Evolutionary conservation across 2,113 vertebrate genomes (phyloP).

Genomic region (Rousettus leschenaultii): DNA sequence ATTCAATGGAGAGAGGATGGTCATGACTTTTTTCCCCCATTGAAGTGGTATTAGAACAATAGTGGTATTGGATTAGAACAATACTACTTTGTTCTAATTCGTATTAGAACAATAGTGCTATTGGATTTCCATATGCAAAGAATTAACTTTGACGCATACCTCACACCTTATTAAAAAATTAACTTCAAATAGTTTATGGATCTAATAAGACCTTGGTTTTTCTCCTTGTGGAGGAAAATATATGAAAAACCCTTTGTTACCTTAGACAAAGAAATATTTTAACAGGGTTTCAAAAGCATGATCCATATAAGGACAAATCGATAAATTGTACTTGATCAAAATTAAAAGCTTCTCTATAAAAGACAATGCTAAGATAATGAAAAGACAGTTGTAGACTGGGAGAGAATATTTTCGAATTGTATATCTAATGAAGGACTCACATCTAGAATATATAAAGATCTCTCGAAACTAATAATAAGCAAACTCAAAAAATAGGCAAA

Average conservation of each 20-base stretch:
- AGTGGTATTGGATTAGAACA: too few species aligned
- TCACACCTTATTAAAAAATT: background rate
- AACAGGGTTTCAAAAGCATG: background rate
- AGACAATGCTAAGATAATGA: background rate
- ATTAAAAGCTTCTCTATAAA: background rate
- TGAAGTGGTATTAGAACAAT: background rate
- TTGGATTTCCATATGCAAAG: background rate
- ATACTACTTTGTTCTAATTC: too few species aligned
- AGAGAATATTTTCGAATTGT: background rate
- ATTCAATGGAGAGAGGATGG: background rate
- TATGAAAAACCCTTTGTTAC: background rate
- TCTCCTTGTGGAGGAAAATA: background rate
- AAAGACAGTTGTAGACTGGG: background rate
- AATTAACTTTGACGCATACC: background rate
- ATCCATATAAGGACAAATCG: background rate
- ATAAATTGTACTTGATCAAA: background rate
- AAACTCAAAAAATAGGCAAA: background rate
- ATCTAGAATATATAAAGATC: background rate
- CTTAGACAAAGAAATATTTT: background rate
- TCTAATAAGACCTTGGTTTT: background rate
- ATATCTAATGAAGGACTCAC: background rate
- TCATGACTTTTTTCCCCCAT: too few species aligned
- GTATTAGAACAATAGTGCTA: too few species aligned
- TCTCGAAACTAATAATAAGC: background rate
- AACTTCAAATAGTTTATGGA: background rate